A percentile compares a stretch with the other conserved stretches of the same genome.
Conservation (phyloP, 2,797 vertebrate species). For the Anniella stebbinsi region DNA sequence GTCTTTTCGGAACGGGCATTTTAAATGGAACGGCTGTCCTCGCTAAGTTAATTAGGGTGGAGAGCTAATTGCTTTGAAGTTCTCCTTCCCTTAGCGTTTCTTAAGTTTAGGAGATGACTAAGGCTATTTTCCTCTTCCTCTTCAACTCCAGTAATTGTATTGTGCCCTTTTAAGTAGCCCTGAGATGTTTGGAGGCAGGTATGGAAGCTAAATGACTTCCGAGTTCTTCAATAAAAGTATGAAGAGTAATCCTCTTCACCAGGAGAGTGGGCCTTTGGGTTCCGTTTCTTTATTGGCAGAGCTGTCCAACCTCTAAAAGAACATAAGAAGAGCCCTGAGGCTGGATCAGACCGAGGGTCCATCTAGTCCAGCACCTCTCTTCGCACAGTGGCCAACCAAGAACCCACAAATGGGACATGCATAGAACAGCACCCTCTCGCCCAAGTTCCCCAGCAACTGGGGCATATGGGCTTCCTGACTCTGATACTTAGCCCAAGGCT, state of each 20-base stretch:
- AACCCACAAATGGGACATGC: too few species aligned
- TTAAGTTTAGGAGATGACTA: slow-evolving; percentile 34
- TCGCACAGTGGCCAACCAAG: too few species aligned
- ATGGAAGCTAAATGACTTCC: neutral
- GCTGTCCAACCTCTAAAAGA: neutral
- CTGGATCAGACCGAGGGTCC: too few species aligned
- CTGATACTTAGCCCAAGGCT: too few species aligned
- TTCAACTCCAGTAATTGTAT: slow-evolving; percentile 48
- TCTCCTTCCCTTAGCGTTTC: slow-evolving; percentile 41
- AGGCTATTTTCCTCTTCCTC: neutral
- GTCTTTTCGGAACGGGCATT: slow-evolving; percentile 19
- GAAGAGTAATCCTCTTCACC: neutral
- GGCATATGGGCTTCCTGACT: too few species aligned
- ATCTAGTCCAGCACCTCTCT: too few species aligned
- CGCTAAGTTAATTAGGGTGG: slow-evolving; percentile 51
- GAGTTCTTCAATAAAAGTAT: neutral
- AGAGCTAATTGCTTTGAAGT: slow-evolving; percentile 50
- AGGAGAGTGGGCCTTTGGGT: neutral
- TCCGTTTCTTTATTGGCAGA: neutral
- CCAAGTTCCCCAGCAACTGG: too few species aligned
- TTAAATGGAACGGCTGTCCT: slow-evolving; percentile 48
- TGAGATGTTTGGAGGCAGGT: slow-evolving; percentile 4
- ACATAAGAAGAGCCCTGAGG: too few species aligned
- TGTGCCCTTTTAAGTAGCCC: slow-evolving; percentile 22
- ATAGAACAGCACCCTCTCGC: too few species aligned